Evolutionary conservation across 2,797 vertebrate species (phyloP).

Genomic region (Naso thynnoides): DNA sequence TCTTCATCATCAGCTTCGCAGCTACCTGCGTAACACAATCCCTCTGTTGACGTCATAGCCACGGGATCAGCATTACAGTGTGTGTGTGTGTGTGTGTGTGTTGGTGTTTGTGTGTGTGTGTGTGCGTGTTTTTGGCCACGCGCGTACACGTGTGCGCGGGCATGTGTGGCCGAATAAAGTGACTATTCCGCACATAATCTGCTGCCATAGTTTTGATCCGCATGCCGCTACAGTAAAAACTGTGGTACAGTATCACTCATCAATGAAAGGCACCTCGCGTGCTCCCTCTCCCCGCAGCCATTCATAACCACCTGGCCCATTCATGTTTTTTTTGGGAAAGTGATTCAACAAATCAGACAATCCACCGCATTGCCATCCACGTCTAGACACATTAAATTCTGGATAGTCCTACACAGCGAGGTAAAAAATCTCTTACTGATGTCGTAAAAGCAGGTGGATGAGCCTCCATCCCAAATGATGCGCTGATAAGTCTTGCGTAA

Average conservation of each 20-base stretch:
- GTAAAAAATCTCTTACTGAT: not conserved
- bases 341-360: constrained; percentile 43
- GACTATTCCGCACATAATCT: constrained; percentile 23
- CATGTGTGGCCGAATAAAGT: not conserved
- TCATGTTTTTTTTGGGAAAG: constrained; percentile 55
- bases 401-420: no score
- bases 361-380: not conserved
- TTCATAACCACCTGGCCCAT: constrained; percentile 83
- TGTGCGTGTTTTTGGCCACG: no score
- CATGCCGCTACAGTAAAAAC: constrained; percentile 15
- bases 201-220: constrained; percentile 11
- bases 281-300: constrained; percentile 66
- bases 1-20: constrained; percentile 25
- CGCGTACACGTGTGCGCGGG: accelerated
- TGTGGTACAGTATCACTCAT: constrained; percentile 56
- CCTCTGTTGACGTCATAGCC: constrained; percentile 63
- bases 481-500: constrained; percentile 76
- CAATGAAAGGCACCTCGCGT: constrained; percentile 70
- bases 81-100: constrained; percentile 4
- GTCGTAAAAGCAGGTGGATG: constrained; percentile 50
- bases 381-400: not conserved
- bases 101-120: not conserved
- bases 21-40: constrained; percentile 62
- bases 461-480: constrained; percentile 63
- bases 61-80: constrained; percentile 50